A percentile compares a stretch with the other conserved stretches of the same genome.
Evolutionary conservation across 1,140 invertebrate species (phyloP).

Genomic region (Magallana gigas): DNA sequence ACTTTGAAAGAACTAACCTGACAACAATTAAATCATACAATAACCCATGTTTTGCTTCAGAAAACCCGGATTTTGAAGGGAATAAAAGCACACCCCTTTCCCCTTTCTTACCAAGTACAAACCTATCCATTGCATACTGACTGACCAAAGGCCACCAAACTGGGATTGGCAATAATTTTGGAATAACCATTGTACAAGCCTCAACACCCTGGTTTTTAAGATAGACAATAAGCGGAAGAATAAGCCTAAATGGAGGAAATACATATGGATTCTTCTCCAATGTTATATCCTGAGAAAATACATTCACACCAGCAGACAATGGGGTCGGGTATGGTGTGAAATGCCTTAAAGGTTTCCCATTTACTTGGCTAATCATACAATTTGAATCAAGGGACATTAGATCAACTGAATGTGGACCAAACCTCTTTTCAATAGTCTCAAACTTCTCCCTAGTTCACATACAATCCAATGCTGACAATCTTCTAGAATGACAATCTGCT

Average conservation of each 20-base stretch:
- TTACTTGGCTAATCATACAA: not conserved
- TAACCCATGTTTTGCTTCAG: too few relatives aligned
- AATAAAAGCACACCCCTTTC: too few relatives aligned
- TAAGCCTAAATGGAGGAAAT: not conserved
- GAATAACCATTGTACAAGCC: not conserved
- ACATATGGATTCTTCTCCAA: not conserved
- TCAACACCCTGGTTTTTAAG: too few relatives aligned
- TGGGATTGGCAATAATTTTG: not conserved
- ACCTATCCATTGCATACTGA: not conserved
- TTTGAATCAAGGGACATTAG: conserved; percentile 49
- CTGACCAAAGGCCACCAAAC: not conserved
- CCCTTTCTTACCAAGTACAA: too few relatives aligned
- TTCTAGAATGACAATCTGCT: conserved; percentile 34
- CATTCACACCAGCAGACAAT: too few relatives aligned
- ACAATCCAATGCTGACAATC: not conserved
- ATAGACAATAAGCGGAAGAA: not conserved
- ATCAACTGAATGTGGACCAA: conserved; percentile 40
- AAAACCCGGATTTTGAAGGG: too few relatives aligned
- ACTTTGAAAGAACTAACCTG: too few relatives aligned
- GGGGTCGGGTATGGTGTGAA: not conserved
- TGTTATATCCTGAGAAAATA: not conserved
- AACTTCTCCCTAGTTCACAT: not conserved
- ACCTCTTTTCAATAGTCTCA: not conserved
- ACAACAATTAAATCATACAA: too few relatives aligned
- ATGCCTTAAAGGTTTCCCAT: not conserved